These are phyloP conservation scores for Steinernema scapterisci DNA, from an alignment of 2,888 invertebrate genomes.

Conservation along the genomic window DNA sequence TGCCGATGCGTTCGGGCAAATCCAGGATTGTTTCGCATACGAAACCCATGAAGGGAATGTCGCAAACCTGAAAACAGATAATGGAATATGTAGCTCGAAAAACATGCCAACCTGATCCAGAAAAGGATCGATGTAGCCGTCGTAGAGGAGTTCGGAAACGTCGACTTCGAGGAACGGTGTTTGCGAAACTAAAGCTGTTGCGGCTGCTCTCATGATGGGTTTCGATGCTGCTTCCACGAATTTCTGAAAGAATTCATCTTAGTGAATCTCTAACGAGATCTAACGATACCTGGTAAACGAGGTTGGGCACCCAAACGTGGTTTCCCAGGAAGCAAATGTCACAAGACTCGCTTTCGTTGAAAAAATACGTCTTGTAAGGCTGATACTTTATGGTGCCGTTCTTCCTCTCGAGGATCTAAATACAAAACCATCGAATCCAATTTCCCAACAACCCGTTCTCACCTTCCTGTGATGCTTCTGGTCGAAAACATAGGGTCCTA, in stretches of 20 bases:
- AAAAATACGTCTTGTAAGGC: slow-evolving; percentile 48
- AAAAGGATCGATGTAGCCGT: slow-evolving; percentile 66
- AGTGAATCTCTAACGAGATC: too few species aligned
- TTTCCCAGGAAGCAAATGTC: slow-evolving; percentile 63
- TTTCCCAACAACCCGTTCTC: background rate
- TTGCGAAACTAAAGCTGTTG: slow-evolving; percentile 62
- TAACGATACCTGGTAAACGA: slow-evolving; percentile 53
- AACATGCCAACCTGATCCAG: slow-evolving; percentile 55
- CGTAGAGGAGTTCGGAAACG: slow-evolving; percentile 63
- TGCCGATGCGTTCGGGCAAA: slow-evolving; percentile 64
- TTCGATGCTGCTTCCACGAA: slow-evolving; percentile 66
- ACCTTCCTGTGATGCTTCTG: slow-evolving; percentile 60
- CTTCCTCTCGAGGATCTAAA: slow-evolving; percentile 49
- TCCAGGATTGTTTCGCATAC: slow-evolving; percentile 64
- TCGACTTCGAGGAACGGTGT: slow-evolving; percentile 66
- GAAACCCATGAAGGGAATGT: slow-evolving; percentile 64
- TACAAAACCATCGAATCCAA: slow-evolving; percentile 15
- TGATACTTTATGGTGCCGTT: slow-evolving; percentile 61
- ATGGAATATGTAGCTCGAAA: background rate
- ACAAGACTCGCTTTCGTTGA: slow-evolving; percentile 63
- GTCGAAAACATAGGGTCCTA: slow-evolving; percentile 67
- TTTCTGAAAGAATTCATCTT: slow-evolving; percentile 48
- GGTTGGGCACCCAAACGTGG: slow-evolving; percentile 62
- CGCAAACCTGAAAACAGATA: slow-evolving; percentile 50
- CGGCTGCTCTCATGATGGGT: slow-evolving; percentile 61